Base-by-base conservation (phyloP, 2,888 invertebrate genomes). In the Sinelater perroti region DNA sequence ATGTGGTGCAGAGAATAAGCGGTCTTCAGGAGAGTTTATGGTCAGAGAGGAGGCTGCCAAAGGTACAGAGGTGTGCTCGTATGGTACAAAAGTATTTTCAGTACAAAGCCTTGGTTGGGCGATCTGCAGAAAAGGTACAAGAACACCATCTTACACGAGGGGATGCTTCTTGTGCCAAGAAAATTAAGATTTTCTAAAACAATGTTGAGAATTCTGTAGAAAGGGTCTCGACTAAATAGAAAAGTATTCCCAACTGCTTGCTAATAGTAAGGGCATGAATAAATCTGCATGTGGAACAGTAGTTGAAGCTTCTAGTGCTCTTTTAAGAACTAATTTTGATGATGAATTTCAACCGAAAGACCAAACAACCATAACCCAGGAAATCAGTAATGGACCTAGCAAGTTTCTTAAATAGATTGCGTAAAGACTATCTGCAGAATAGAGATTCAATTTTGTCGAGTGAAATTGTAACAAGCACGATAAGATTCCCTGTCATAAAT, bases 171-270 rank as follows among this genome's bases (percentile, higher is more conserved):
- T 89, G 97, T 64, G 95, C 98, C 0, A 95, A 93, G 73, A 95
- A 96, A 81, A 87, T 99, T 2, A 87, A 91, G 75, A 90, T 88
- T 51, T 99, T 99, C 78, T 99, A 98, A 98, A 81, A 86, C 2
- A 96, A 95, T 78, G 96, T 97, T 7, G 96, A 97, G 78, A 98
- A 97, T 87, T 80, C 97, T 69, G 95, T 97, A 33, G 95, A 97
- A 77, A 95, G 91, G 96, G 99, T 74, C 97, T 99, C 56, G 97
- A 97, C 79, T 95, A 96, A 80, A 97, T 97, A 0, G 98, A 99
- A 79, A 95, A 95, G 75, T 97, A 96, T 82, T 96, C 96, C 24
- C 90, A 91, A 18, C 88, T 92, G 80, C 80, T 95, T 56, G 93
- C 94, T 2, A 93, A n/a, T n/a, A n/a, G n/a, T n/a, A n/a, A 94